Evolutionary conservation across 2,888 invertebrate species (phyloP), one percentile per base, ranked within the genome.

Genomic region (Urechis unicinctus): DNA sequence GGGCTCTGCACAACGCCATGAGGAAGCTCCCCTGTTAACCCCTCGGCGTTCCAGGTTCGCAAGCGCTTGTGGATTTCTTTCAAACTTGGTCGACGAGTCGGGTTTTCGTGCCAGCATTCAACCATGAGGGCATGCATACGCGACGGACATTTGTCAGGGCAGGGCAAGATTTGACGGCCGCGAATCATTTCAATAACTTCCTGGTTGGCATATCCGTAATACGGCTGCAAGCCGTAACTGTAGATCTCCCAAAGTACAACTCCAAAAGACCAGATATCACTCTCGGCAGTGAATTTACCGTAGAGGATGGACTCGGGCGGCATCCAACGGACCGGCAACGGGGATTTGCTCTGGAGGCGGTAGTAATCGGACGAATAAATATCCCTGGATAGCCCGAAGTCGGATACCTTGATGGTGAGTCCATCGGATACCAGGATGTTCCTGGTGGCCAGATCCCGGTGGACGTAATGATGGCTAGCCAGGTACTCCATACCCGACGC

Each of bases 181-280:
- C 96, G 86, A 54, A 98, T 92, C 89, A 96, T 92, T 69, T 92
- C 89, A 70, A 97, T 93, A 25, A 97, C 96, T 80, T 97, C 96
- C 78, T 93, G 94, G 77, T 97, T 96, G 69, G 89, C 90, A 77
- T 89, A 93, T 31, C 92, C 92, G 72, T 85, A 86, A 78, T 97
- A 98, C 1, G 98, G 97, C 82, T 94, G 94, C 64, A 94, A 82
- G 26, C 97, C 98, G 78, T 91, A 97, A 73, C 92, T 94, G 78
- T 93, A 98, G 59, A 96, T 93, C 82, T 98, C 98, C 98, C 98
- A 98, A 31, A 98, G 81, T 13, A 97, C 93, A 22, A 98, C 94
- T 21, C 98, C 98, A 79, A 92, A 97, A n/a, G n/a, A n/a, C n/a
- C n/a, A n/a, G n/a, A n/a, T n/a, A n/a, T n/a, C n/a, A n/a, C n/a